A percentile compares a stretch with the other conserved stretches of the same genome.
Conservation (phyloP, 1,140 invertebrate species). For the Hyphantria cunea region DNA sequence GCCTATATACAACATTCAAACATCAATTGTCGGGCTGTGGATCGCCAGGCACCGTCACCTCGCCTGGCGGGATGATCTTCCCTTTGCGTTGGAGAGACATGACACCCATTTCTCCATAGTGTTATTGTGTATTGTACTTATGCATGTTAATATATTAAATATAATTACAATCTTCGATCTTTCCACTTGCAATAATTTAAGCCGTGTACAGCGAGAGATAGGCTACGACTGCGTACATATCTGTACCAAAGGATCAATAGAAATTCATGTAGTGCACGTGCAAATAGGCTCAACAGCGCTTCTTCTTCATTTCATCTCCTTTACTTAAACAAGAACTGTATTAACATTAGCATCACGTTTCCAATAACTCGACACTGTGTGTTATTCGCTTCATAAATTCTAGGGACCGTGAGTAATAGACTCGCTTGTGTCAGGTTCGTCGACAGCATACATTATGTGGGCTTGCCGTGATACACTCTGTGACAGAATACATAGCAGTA, state of each 20-base stretch:
- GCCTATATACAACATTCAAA: too few species aligned
- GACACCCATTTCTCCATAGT: too few species aligned
- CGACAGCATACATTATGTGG: conserved; percentile 64
- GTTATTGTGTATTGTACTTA: too few species aligned
- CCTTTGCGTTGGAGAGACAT: too few species aligned
- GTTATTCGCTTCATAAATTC: conserved; percentile 73
- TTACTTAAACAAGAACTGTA: conserved; percentile 19
- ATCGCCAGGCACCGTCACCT: too few species aligned
- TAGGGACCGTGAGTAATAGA: conserved; percentile 66
- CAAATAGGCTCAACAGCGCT: not conserved
- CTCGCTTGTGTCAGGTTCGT: conserved; percentile 62
- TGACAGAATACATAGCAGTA: conserved; percentile 21
- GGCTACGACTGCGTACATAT: too few species aligned
- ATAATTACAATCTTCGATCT: too few species aligned
- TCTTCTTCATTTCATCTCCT: conserved; percentile 21
- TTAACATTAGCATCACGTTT: conserved; percentile 36
- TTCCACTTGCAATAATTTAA: too few species aligned
- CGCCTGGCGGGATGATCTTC: too few species aligned
- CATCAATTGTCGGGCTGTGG: too few species aligned
- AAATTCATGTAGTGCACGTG: not conserved
- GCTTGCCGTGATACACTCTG: conserved; percentile 23
- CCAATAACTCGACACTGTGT: conserved; percentile 45
- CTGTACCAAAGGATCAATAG: not conserved
- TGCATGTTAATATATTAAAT: too few species aligned
- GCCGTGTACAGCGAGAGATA: too few species aligned